These are phyloP conservation scores for Salmo trutta DNA, from an alignment of 2,797 vertebrate genomes.

Conservation along the genomic window DNA sequence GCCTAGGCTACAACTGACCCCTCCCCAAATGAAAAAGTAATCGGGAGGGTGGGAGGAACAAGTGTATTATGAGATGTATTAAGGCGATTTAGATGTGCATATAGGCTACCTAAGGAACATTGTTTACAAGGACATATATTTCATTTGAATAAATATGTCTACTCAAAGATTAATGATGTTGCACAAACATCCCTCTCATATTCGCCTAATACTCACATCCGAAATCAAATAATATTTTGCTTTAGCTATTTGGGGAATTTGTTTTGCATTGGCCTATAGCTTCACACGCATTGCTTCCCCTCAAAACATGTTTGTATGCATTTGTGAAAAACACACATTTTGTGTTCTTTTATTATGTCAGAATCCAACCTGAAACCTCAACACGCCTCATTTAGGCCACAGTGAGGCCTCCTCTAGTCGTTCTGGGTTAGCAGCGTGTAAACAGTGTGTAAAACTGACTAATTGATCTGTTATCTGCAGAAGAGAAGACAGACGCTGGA, in stretches of 20 bases:
- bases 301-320: not conserved
- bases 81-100: constrained; percentile 58
- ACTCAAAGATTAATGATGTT: constrained; percentile 68
- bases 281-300: not conserved
- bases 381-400: not conserved
- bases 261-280: not conserved
- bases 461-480: constrained; percentile 74
- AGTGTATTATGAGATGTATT: constrained; percentile 70
- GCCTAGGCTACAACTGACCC: constrained; percentile 32
- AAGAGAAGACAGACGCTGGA: constrained; percentile 56
- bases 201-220: constrained; percentile 14
- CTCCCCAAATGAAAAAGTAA: constrained; percentile 65
- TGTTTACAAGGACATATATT: constrained; percentile 20
- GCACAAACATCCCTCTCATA: constrained; percentile 54
- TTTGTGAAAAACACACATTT: not conserved
- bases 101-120: constrained; percentile 58
- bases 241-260: not conserved
- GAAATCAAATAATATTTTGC: constrained; percentile 11
- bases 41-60: constrained; percentile 50
- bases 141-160: constrained; percentile 32
- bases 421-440: constrained; percentile 53
- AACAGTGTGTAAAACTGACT: constrained; percentile 62
- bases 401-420: constrained; percentile 21
- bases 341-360: not conserved
- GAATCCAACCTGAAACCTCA: not conserved